Evolutionary conservation across 2,113 vertebrate genomes (phyloP).

Genomic region (Strix aluco): DNA sequence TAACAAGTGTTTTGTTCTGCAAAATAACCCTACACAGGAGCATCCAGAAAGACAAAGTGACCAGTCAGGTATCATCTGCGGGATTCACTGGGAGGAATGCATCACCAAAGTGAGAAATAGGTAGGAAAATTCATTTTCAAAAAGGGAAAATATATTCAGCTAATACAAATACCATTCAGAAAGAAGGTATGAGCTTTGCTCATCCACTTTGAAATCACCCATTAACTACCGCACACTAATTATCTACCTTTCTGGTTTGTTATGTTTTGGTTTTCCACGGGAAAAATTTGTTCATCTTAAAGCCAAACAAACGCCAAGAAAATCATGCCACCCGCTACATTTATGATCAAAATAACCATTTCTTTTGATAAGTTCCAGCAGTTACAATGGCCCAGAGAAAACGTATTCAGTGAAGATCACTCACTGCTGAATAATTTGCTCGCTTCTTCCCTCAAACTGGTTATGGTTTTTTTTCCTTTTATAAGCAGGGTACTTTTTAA

Average conservation of each 20-base stretch:
- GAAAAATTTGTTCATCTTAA: neutral
- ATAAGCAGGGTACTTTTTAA: constrained; percentile 34
- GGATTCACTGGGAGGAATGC: neutral
- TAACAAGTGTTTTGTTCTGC: neutral
- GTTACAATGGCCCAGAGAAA: constrained; percentile 51
- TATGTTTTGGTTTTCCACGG: neutral
- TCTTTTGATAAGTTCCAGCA: constrained; percentile 51
- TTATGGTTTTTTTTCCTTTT: neutral
- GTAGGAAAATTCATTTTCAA: neutral
- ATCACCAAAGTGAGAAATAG: neutral
- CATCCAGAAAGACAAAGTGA: neutral
- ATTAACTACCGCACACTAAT: constrained; percentile 20
- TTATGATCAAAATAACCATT: constrained; percentile 49
- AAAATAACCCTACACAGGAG: neutral
- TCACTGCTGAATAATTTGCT: constrained; percentile 15
- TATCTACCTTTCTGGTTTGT: neutral
- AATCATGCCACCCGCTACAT: constrained; percentile 33
- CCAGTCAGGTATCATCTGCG: fast-evolving
- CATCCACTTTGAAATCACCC: constrained; percentile 8
- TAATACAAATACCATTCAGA: neutral
- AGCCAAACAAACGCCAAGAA: constrained; percentile 47
- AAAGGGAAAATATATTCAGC: neutral
- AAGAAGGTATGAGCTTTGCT: neutral
- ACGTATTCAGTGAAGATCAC: constrained; percentile 49
- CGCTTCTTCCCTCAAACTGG: neutral